Conservation (phyloP, 2,113 vertebrate species). For the Lucifuga dentata region DNA sequence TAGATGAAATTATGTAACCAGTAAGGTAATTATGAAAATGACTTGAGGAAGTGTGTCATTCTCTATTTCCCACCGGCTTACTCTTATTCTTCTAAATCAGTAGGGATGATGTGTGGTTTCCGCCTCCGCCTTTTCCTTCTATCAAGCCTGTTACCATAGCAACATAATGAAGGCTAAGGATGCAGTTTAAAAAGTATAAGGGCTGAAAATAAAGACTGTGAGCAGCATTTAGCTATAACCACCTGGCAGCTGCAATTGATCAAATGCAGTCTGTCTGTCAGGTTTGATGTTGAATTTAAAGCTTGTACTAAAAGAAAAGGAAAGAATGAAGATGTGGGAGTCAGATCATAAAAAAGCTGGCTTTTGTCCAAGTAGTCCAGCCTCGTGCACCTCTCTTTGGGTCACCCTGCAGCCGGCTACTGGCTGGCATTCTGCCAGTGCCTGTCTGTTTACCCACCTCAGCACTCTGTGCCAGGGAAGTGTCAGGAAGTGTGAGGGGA, state of each 20-base stretch:
- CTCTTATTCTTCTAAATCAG: constrained; percentile 57
- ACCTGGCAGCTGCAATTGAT: constrained; percentile 26
- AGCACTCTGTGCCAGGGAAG: background rate
- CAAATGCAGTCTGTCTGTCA: constrained; percentile 7
- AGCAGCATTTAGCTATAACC: constrained; percentile 40
- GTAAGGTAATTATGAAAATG: constrained; percentile 48
- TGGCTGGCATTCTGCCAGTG: constrained; percentile 36
- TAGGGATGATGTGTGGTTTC: constrained; percentile 41
- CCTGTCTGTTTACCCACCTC: constrained; percentile 20
- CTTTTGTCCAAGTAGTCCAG: constrained; percentile 40
- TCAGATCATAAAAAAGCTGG: constrained; percentile 36
- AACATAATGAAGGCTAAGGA: constrained; percentile 71
- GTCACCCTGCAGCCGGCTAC: constrained; percentile 34
- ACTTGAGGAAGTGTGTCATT: constrained; percentile 51
- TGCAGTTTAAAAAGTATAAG: constrained; percentile 62
- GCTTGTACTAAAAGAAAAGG: constrained; percentile 1
- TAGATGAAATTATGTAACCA: constrained; percentile 29
- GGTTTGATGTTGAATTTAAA: constrained; percentile 2
- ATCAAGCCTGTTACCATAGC: constrained; percentile 83
- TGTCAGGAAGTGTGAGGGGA: constrained; percentile 28
- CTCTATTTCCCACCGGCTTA: constrained; percentile 34
- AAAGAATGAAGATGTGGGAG: background rate
- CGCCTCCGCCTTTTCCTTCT: constrained; percentile 30
- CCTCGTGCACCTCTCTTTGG: constrained; percentile 16
- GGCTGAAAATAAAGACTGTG: constrained; percentile 56